phyloP scores from a whole-genome alignment of 2,888 invertebrate genomes.

The Lingula anatina region DNA sequence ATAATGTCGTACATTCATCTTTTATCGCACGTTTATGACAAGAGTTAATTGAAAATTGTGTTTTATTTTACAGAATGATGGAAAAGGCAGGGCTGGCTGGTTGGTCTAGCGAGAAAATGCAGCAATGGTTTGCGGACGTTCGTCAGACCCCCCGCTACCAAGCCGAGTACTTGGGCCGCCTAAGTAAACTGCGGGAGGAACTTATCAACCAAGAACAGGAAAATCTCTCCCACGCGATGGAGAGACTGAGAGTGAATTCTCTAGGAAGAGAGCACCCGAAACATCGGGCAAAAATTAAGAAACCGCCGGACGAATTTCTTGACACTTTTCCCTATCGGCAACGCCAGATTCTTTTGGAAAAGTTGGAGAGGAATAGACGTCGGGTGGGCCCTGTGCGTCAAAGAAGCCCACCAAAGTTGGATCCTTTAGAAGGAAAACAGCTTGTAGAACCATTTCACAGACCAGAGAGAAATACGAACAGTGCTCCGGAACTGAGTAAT shows the following conservation, averaged over 20 bases:
- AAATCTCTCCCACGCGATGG: conserved; percentile 28
- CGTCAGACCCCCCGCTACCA: conserved; percentile 20
- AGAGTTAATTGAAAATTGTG: too few relatives aligned
- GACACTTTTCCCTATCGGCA: conserved; percentile 1
- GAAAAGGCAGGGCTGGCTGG: conserved; percentile 21
- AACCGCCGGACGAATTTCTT: background rate
- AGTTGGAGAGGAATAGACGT: conserved; percentile 28
- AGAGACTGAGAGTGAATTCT: conserved; percentile 25
- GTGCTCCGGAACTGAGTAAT: conserved; percentile 8
- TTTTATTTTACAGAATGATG: conserved; percentile 21
- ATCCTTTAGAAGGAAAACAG: conserved; percentile 29
- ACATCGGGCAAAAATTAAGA: conserved; percentile 7
- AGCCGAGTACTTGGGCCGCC: conserved; percentile 28
- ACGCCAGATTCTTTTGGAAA: conserved; percentile 20
- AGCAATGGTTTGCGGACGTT: conserved; percentile 21
- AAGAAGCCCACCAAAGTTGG: conserved; percentile 19
- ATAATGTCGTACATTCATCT: too few relatives aligned
- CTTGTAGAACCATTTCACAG: conserved; percentile 18
- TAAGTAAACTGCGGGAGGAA: conserved; percentile 28
- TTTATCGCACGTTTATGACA: too few relatives aligned
- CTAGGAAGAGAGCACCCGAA: conserved; percentile 16
- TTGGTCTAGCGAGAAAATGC: conserved; percentile 14
- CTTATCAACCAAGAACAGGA: conserved; percentile 30
- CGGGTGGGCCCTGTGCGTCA: conserved; percentile 29
- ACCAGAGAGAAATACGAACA: conserved; percentile 3